Base-by-base conservation (phyloP, 2,797 vertebrate species). In the Nyctibius grandis region DNA sequence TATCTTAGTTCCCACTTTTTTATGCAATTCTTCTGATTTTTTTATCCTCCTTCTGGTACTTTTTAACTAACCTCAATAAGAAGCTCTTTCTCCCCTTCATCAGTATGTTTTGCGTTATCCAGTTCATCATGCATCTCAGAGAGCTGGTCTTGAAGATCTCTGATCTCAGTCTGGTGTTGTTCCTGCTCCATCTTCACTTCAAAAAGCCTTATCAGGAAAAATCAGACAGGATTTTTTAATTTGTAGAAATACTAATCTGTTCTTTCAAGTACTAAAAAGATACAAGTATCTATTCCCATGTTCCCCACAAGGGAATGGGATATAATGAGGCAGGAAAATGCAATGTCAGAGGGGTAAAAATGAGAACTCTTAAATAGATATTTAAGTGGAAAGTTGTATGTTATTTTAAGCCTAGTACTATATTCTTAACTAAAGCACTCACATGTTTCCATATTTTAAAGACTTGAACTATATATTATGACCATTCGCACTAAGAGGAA, bases 61-160 rank as follows among this genome's bases (percentile, higher is more conserved):
- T 73, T 8, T 5, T 53, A 25, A 85, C 97, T 98, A 96, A 99
- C 99, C 98, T 98, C 98, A 83, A 99, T 97, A 38, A 99, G 98
- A 81, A 98, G 94, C 54, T 99, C 98, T 79, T 98, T 99, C 95
- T 99, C 99, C 59, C 97, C 92, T 53, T 98, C 98, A 81, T 99
- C 99, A 0, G 98, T 97, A 53, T 95, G 98, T 95, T 99, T 99
- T 68, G 99, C 99, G 0, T 96, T 96, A 96, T 99, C 99, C 36
- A 99, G 97, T 95, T 99, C 99, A 38, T 99, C 99, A 0, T 99
- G 99, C 99, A 99, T 99, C 97, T 99, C 99, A 3, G 99, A 99
- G 77, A 99, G 98, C 97, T 99, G 99, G 89, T 99, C 99, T 96
- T 99, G 99, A 96, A 99, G 98, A 96, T 99, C 99, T 96, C 99